Base-by-base conservation (phyloP, 2,888 invertebrate species). In the Ariolimax columbianus region DNA sequence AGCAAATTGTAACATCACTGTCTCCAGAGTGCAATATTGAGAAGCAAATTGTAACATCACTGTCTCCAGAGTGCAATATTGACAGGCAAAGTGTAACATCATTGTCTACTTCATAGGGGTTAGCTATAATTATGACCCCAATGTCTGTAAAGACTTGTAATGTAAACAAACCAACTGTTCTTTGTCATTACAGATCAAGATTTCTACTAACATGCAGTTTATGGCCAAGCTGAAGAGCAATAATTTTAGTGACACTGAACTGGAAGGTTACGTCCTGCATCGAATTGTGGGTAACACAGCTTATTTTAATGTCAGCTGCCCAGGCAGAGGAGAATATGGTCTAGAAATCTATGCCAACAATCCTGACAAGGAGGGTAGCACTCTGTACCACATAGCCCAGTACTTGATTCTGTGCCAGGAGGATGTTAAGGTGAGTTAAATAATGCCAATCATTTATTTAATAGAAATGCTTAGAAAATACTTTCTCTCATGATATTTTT, bases 311-410 rank as follows among this genome's bases (percentile, higher is more conserved):
- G 89, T 94, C 84, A 93, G 92, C 9, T 92, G 93, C 11, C 94
- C 94, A 9, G 88, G 89, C 9, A 87, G 91, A 9, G 94, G 94
- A n/a, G 94, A 94, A 85, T 94, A 91, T 86, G 94, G 94, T n/a
- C 90, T 94, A 23, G 94, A 94, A 87, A 92, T 94, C 83, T 94
- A 93, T 84, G 93, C 92, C 83, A 94, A 94, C 86, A 93, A 94
- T 89, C 94, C 93, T 0, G 90, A 91, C 7, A 89, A 88, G 0
- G 94, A 94, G 81, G 94, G 94, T 19, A 92, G 93, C 80, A 93
- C 93, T 0, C 89, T 94, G 70, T 93, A 91, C 89, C 94, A 93
- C 86, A 91, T 93, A 51, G 93, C 92, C 80, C 94, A 94, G 90
- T 94, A 92, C 86, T 88, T 94, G 84, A 90, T 94, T 55, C 89